Evolutionary conservation across 1,140 invertebrate genomes (phyloP).

Genomic region (Thaumetopoea pityocampa): DNA sequence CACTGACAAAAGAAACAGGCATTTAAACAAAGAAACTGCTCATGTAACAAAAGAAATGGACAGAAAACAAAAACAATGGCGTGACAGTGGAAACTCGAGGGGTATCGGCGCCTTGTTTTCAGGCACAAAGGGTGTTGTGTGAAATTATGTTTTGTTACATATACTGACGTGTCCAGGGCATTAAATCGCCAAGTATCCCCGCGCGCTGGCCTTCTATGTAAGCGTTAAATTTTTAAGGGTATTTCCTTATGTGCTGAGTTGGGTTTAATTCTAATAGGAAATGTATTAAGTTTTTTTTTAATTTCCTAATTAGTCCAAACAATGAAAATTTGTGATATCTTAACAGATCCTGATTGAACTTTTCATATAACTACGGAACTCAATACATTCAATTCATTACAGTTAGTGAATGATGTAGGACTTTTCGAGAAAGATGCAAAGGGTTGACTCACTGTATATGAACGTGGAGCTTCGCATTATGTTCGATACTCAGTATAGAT

Average conservation of each 20-base stretch:
- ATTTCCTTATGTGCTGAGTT: constrained; percentile 10
- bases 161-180: constrained; percentile 22
- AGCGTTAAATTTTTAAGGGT: constrained; percentile 4
- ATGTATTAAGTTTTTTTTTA: too few species aligned
- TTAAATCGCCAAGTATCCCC: constrained; percentile 21
- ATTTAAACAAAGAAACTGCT: constrained; percentile 29
- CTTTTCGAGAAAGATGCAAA: constrained; percentile 6
- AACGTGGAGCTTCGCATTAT: constrained; percentile 1
- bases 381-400: too few species aligned
- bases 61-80: constrained; percentile 37
- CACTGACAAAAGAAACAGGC: constrained; percentile 33
- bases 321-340: too few species aligned
- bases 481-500: constrained; percentile 1
- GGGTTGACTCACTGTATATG: constrained; percentile 2
- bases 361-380: too few species aligned
- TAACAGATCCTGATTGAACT: too few species aligned
- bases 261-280: too few species aligned
- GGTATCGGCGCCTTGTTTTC: constrained; percentile 27
- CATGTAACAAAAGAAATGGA: constrained; percentile 35
- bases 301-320: too few species aligned
- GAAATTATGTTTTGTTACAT: constrained; percentile 38
- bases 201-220: constrained; percentile 8
- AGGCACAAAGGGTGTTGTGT: constrained; percentile 41
- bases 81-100: constrained; percentile 26
- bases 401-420: constrained; percentile 8